Base-by-base conservation (phyloP, 2,113 vertebrate genomes). In the Perognathus longimembris region DNA sequence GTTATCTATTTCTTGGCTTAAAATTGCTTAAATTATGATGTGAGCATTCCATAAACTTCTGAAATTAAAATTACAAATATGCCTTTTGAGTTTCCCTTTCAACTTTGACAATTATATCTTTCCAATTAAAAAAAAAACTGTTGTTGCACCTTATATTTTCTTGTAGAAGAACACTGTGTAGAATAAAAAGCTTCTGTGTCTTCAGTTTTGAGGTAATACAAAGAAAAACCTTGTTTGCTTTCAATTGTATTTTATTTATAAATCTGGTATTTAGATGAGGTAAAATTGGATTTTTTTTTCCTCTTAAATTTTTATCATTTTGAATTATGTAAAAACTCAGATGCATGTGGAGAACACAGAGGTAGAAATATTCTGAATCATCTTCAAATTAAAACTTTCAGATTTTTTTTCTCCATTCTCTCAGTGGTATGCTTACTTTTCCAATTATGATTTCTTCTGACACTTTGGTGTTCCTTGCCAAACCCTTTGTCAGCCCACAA, bases 391-490 rank as follows among this genome's bases (percentile, higher is more conserved):
- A 84, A 88, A 80, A 83, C 5, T 59, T 92, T 89, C 67, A 59
- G 50, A 86, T 93, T 15, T 32, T 45, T 54, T 92, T 89, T 70
- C 42, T 92, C 90, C 69, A 10, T 91, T 38, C 6, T 70, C 18
- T 6, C 3, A 36, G 7, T 69, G 17, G 32, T 69, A 28, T 73
- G 45, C 22, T 84, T 80, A 32, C 74, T 74, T 91, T 67, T 54
- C 84, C 61, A 89, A 40, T 85, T 88, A 50, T 81, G 18, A 93
- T 78, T 89, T 89, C 7, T 91, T 95, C 20, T 92, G 79, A 87
- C 17, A 74, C 3, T 66, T 90, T 67, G 73, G 75, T 83, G n/a
- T 88, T 64, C 38, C 85, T 92, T 91, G 20, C 32, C 45, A 91
- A 94, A 45, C 5, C 0, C 21, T 85, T 76, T 96, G 70, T 76